phyloP scores from a whole-genome alignment of 2,113 vertebrate species.

The Albula glossodonta region DNA sequence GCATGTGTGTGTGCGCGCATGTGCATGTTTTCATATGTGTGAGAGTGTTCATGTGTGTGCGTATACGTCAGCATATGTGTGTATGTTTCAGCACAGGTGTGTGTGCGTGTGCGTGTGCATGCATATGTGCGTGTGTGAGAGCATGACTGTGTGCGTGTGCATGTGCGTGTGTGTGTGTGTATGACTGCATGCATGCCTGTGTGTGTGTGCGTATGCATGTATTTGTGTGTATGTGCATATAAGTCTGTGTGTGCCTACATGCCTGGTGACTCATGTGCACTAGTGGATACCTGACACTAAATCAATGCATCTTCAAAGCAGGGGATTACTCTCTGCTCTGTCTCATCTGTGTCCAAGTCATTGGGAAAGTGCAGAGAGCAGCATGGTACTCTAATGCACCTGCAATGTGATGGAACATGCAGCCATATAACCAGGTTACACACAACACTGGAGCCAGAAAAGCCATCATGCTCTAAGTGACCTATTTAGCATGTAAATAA shows the following conservation, averaged over 20 bases:
- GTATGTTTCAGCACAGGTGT: not conserved
- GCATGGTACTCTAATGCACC: not conserved
- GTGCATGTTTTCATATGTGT: not conserved
- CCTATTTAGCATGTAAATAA: too few species aligned
- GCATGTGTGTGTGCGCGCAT: not conserved
- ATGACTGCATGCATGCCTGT: not conserved
- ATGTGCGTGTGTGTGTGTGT: slow-evolving; percentile 1
- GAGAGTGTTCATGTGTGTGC: not conserved
- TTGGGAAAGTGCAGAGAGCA: not conserved
- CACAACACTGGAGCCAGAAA: not conserved
- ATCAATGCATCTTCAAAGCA: not conserved
- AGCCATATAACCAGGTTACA: not conserved
- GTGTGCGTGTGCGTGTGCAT: slow-evolving; percentile 12
- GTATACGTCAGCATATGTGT: not conserved
- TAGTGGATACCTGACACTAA: not conserved
- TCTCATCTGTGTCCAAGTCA: not conserved
- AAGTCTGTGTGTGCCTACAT: too few species aligned
- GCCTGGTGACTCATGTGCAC: not conserved
- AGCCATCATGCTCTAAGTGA: too few species aligned
- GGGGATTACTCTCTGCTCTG: not conserved
- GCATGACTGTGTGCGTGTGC: not conserved
- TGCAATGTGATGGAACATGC: not conserved
- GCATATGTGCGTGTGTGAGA: not conserved
- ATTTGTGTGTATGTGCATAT: too few species aligned
- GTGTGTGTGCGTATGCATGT: not conserved